These are phyloP conservation scores for Platanista minor DNA, from an alignment of 2,113 vertebrate species.

Conservation along the genomic window DNA sequence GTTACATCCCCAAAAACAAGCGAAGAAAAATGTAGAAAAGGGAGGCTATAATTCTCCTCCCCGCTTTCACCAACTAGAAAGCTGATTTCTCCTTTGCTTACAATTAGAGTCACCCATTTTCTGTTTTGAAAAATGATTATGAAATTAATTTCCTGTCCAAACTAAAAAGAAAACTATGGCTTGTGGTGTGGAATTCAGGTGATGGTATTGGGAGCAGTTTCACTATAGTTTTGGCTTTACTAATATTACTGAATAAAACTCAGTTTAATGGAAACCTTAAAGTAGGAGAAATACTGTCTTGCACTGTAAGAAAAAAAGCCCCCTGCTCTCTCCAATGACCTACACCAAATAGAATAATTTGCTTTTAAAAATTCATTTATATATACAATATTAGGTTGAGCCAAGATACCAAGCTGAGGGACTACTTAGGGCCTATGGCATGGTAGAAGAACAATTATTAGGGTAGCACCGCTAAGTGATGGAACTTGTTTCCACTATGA, in stretches of 20 bases:
- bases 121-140: background rate
- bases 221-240: background rate
- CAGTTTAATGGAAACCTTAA: background rate
- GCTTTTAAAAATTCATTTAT: background rate
- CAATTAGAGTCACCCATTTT: background rate
- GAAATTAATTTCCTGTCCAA: slow-evolving; percentile 3
- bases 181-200: background rate
- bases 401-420: background rate
- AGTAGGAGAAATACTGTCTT: background rate
- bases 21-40: background rate
- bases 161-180: background rate
- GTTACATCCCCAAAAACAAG: background rate
- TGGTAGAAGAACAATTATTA: background rate
- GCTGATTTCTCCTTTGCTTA: background rate
- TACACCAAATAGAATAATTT: background rate
- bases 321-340: background rate
- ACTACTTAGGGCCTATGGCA: background rate
- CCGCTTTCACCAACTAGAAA: background rate
- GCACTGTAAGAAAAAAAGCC: background rate
- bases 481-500: background rate
- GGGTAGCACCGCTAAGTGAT: background rate
- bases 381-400: background rate
- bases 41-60: background rate
- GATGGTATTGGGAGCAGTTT: background rate
- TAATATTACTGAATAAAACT: slow-evolving; percentile 7